Conservation (phyloP, 2,888 invertebrate genomes). For the Leptopilina syphax region DNA sequence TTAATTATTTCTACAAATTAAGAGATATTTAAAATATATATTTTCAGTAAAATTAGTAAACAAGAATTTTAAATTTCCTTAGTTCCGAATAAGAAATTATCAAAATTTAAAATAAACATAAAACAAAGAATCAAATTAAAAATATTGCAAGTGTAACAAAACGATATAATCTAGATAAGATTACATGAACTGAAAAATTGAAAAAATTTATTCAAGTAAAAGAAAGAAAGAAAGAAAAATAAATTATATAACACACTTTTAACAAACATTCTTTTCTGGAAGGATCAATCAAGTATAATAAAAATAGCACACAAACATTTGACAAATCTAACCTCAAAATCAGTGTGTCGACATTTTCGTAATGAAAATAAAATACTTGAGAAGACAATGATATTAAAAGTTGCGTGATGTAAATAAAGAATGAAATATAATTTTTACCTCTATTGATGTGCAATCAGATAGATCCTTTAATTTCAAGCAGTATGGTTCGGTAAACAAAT, state of each 20-base stretch:
- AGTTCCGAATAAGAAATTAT: no score
- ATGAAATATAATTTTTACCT: conserved; percentile 63
- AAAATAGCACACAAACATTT: conserved; percentile 1
- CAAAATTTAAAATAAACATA: no score
- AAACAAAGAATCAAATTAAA: no score
- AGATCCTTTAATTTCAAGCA: conserved; percentile 67
- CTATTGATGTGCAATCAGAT: conserved; percentile 65
- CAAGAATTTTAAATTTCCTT: no score
- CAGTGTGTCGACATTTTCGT: conserved; percentile 3
- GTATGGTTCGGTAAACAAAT: conserved; percentile 64
- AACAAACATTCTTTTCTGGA: no score
- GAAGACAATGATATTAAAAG: not conserved
- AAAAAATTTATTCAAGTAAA: not conserved
- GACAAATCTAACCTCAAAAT: conserved; percentile 45
- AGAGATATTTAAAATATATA: no score
- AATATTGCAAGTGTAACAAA: no score
- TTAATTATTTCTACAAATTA: no score
- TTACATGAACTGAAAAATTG: no score
- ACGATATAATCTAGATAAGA: no score
- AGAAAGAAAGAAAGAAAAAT: not conserved
- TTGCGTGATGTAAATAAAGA: not conserved
- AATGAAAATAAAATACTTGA: not conserved
- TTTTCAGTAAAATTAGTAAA: no score
- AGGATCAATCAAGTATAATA: not conserved
- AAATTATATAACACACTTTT: no score